Evolutionary conservation across 2,113 vertebrate genomes (phyloP).

Genomic region (Amphiprion percula): DNA sequence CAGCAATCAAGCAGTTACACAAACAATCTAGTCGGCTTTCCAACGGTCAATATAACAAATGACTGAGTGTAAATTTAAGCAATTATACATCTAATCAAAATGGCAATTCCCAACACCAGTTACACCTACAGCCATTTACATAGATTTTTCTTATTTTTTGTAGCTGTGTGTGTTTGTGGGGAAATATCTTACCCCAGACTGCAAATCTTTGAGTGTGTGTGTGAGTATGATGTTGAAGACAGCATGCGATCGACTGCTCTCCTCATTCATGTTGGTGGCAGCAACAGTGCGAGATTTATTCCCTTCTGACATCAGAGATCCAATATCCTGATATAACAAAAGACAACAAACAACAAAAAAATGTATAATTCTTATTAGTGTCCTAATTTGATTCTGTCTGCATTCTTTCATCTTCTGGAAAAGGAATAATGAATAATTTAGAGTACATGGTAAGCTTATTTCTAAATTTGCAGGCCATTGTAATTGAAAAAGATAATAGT

Average conservation of each 20-base stretch:
- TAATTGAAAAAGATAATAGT: too few species aligned
- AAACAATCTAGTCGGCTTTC: too few species aligned
- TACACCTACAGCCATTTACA: too few species aligned
- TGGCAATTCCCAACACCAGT: too few species aligned
- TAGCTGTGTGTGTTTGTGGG: conserved; percentile 1
- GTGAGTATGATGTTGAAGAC: conserved; percentile 99
- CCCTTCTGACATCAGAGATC: conserved; percentile 97
- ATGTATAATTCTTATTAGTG: not conserved
- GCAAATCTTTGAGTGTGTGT: conserved; percentile 91
- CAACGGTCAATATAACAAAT: too few species aligned
- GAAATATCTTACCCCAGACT: conserved; percentile 90
- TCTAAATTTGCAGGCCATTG: not conserved
- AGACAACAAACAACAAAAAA: not conserved
- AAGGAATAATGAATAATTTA: not conserved
- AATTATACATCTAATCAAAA: too few species aligned
- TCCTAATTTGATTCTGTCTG: too few species aligned
- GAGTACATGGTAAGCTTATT: not conserved
- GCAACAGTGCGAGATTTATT: conserved; percentile 98
- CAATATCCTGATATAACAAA: conserved; percentile 88
- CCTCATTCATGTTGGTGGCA: conserved; percentile 99
- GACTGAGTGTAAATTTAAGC: too few species aligned
- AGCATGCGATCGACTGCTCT: conserved; percentile 96
- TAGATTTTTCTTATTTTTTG: too few species aligned
- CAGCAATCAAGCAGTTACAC: too few species aligned
- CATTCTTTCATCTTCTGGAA: too few species aligned